Base-by-base conservation (phyloP, 2,888 invertebrate genomes). In the Coecobrya sp. region DNA sequence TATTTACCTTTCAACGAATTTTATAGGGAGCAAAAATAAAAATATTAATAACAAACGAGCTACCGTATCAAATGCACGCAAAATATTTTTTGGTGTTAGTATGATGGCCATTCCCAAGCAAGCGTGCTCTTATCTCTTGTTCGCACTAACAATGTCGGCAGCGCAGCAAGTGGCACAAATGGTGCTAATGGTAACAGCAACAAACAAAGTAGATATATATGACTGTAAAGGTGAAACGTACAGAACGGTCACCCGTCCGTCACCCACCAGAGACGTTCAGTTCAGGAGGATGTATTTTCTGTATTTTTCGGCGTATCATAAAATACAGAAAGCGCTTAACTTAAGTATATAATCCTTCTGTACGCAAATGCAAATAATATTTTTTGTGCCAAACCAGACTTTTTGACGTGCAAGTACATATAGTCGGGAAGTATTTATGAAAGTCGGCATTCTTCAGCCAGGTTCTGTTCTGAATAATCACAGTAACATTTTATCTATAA, bases 331-430 rank as follows among this genome's bases (percentile, higher is more conserved):
- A 45, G 45, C n/a, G n/a, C n/a, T n/a, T n/a, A 68, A 45, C 73
- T 73, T 65, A 27, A 7, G 11, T 16, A 10, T 45, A 16, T 45
- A 73, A 86, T 73, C 86, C 73, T 2, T 70, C 10, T 16, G 73
- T 55, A 86, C 73, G 73, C 86, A 86, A 86, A 86, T 70, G 73
- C 73, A 86, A 86, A 86, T 86, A 27, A 73, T 36, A 86, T 27
- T 55, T 73, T 70, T 86, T 70, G 52, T 86, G 70, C 36, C 22
- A 25, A 30, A 55, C 13, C 27, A 73, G 42, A 19, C 55, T 52
- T 55, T 8, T 55, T 79, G 79, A 30, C 11, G 79, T 79, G 52
- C 0, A 55, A 27, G 79, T n/a, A 79, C 45, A n/a, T n/a, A n/a
- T 22, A 25, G 5, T 8, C 22, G 79, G 11, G 27, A 52, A 25